Base-by-base conservation (phyloP, 1,140 invertebrate species). In the Heliconius congener region DNA sequence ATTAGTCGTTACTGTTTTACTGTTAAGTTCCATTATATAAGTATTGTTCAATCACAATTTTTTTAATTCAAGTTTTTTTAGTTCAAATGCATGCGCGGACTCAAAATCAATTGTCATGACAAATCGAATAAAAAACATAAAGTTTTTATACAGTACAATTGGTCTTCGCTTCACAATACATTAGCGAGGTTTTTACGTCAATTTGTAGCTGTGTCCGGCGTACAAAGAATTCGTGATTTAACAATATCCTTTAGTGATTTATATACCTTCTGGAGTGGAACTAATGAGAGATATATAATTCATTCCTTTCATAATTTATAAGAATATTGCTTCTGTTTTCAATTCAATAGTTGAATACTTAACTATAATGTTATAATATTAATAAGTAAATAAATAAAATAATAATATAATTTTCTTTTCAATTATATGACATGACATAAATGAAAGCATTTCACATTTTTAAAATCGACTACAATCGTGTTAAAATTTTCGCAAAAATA, bases 171-270 rank as follows among this genome's bases (percentile, higher is more conserved):
- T 66, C 4, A 30, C 23, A 66, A 66, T 30, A 66, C 60, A 66
- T 66, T 66, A 66, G 60, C 60, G 23, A 66, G 23, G 60, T 66
- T 66, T 66, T 66, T 30, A 30, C 60, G 23, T 66, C 60, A 30
- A 66, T 66, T 66, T 66, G 60, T 27, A 30, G 60, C 23, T 66
- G n/a, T 60, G 57, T 30, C 60, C 60, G 60, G 13, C 60, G 60
- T 66, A 30, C 23, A 66, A 66, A 27, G 60, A 30, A 9, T 27
- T 66, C 60, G 60, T 66, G 60, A 66, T 66, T 66, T 66, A 66
- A 66, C 60, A 66, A 66, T 66, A 66, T 66, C 60, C 60, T 66
- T 66, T 13, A 66, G 3, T n/a, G 27, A 66, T 66, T 66, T 66
- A 66, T 66, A 27, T 27, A 13, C 60, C 60, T 66, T 66, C 23